Base-by-base conservation (phyloP, 2,888 invertebrate genomes). In the Sympetrum striolatum region DNA sequence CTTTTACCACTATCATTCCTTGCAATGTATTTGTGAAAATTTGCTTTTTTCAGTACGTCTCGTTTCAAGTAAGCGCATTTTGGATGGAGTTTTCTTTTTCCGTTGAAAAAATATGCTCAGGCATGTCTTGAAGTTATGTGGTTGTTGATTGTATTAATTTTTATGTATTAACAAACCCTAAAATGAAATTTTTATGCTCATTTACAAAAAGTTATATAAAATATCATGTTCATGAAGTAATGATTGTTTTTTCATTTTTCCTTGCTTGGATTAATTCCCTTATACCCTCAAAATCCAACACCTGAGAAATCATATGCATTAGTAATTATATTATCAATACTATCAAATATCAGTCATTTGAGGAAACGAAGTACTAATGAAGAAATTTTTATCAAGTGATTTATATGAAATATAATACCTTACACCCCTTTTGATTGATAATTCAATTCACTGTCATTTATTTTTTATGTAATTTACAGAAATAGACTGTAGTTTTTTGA, bases 131-230 rank as follows among this genome's bases (percentile, higher is more conserved):
- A 58, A 64, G 58, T 86, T 86, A 60, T 86, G 86, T 86, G 86
- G 86, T 64, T 86, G 86, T 86, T 86, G 60, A 86, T 86, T 86
- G 86, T 86, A 86, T 86, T 39, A 35, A 86, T 86, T 86, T 86
- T 82, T 82, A 82, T 86, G 86, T 86, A 86, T 86, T 86, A 86
- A 86, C 86, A 86, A 86, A 64, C 86, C 60, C 60, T 86, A 60
- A 82, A 86, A 86, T 58, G 60, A 86, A 86, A 37, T 86, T 86
- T 86, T 86, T 86, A 86, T 86, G 86, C 86, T 86, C 86, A 86
- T 86, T 86, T 86, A 86, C 86, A 86, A 86, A 86, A 86, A 86
- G 86, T 73, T 73, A 86, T 86, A 86, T 86, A 86, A 82, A 86
- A 86, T 86, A 86, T 64, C 86, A 86, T 64, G 86, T 86, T 86